Conservation (phyloP, 2,797 vertebrate species). For the Danio albolineatus region DNA sequence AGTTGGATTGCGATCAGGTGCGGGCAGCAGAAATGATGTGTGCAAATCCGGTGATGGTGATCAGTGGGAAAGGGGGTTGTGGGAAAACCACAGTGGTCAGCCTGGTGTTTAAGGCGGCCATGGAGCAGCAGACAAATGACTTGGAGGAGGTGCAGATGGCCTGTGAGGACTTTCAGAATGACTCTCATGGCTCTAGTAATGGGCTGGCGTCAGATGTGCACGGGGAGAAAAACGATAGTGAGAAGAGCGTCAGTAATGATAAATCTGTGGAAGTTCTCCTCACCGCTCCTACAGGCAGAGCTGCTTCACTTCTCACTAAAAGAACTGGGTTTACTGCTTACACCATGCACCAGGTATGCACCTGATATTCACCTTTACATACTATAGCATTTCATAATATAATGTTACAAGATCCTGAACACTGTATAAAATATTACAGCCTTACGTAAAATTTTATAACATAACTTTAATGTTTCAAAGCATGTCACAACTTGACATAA, state of each 20-base stretch:
- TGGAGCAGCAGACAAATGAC: conserved; percentile 57
- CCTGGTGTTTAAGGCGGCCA: conserved; percentile 76
- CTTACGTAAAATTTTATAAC: not conserved
- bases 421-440: not conserved
- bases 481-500: not conserved
- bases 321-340: conserved; percentile 80
- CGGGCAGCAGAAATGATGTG: conserved; percentile 82
- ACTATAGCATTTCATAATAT: not conserved
- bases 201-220: not conserved
- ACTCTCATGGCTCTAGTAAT: conserved; percentile 58
- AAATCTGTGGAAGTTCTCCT: conserved; percentile 75
- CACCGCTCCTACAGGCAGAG: conserved; percentile 85
- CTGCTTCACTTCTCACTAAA: conserved; percentile 78
- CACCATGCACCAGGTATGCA: conserved; percentile 83
- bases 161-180: conserved; percentile 77
- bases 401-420: not conserved
- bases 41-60: conserved; percentile 81
- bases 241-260: conserved; percentile 13
- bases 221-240: conserved; percentile 8
- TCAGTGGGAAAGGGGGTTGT: conserved; percentile 87
- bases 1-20: conserved; percentile 78
- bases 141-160: conserved; percentile 70
- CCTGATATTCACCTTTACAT: conserved; percentile 3
- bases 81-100: conserved; percentile 88
- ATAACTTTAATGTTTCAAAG: too few relatives aligned